Conservation (phyloP, 1,140 invertebrate species). For the Drosophila persimilis region DNA sequence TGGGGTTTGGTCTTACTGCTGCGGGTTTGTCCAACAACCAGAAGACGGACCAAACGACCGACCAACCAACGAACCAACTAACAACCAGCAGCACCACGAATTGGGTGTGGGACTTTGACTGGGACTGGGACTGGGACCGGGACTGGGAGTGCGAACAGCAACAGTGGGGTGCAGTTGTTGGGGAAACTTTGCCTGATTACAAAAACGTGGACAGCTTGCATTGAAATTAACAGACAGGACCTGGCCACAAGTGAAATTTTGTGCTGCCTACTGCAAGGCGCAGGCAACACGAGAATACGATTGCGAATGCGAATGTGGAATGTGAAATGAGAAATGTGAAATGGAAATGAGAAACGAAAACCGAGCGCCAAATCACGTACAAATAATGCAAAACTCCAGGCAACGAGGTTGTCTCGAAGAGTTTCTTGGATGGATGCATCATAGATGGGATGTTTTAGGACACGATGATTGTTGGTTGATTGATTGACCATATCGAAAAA, state of each 20-base stretch:
- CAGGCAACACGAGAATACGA: neutral
- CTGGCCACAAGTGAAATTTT: slow-evolving; percentile 73
- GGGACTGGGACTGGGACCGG: neutral
- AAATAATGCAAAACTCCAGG: slow-evolving; percentile 50
- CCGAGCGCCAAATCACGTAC: slow-evolving; percentile 56
- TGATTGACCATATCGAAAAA: too few species aligned
- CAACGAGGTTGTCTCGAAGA: slow-evolving; percentile 5
- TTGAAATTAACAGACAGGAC: slow-evolving; percentile 73
- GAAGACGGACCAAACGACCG: slow-evolving; percentile 29
- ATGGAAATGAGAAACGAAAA: slow-evolving; percentile 2
- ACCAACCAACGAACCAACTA: slow-evolving; percentile 32
- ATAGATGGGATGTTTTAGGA: neutral
- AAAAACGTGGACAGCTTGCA: slow-evolving; percentile 74
- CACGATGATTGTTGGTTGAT: neutral
- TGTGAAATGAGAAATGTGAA: neutral
- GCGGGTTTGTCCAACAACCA: slow-evolving; percentile 58
- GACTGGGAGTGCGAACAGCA: slow-evolving; percentile 17
- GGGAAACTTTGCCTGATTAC: slow-evolving; percentile 76
- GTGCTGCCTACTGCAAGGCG: slow-evolving; percentile 58
- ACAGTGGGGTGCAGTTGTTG: slow-evolving; percentile 68
- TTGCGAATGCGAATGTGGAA: too few species aligned
- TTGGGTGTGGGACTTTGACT: slow-evolving; percentile 11
- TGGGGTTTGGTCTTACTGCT: slow-evolving; percentile 53
- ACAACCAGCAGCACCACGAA: slow-evolving; percentile 22
- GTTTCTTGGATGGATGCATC: neutral